Conservation (phyloP, 2,888 invertebrate species). For the Drosophila dives region DNA sequence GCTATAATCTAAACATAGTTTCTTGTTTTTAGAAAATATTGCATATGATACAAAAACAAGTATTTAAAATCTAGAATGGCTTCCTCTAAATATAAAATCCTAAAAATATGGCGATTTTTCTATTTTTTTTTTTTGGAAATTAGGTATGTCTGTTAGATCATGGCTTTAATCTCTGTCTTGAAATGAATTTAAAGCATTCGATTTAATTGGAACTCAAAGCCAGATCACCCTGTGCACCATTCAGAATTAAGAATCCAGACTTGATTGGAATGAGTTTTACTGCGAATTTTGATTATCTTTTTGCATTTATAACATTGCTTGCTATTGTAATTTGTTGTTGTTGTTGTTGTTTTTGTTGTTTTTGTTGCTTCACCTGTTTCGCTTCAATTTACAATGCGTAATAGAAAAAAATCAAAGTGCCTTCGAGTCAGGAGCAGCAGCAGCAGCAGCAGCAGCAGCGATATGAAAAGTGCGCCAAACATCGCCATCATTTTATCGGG, state of each 20-base stretch:
- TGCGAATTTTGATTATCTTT: conserved; percentile 52
- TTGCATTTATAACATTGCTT: conserved; percentile 55
- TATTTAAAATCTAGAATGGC: not conserved
- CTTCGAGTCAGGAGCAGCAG: conserved; percentile 15
- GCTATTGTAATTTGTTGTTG: conserved; percentile 18
- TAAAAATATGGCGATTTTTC: not conserved
- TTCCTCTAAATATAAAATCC: not conserved
- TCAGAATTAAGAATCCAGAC: conserved; percentile 10
- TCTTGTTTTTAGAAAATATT: not conserved
- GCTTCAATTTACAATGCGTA: conserved; percentile 46
- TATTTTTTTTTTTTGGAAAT: not conserved
- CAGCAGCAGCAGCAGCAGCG: not conserved
- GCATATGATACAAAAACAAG: no score
- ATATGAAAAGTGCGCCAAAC: conserved; percentile 40
- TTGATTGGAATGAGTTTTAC: conserved; percentile 4
- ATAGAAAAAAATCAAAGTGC: conserved; percentile 45
- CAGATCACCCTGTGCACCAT: conserved; percentile 13
- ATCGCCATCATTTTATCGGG: conserved; percentile 64
- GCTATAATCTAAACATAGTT: not conserved
- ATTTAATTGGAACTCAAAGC: conserved; percentile 8
- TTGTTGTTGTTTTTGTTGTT: conserved; percentile 11
- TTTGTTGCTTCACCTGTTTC: conserved; percentile 52
- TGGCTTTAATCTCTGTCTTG: not conserved
- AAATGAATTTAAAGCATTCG: conserved; percentile 1
- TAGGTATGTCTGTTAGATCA: not conserved